Percentiles rank a stretch among this genome's conserved stretches.
Evolutionary conservation across 1,140 invertebrate species (phyloP).

Genomic region (Chlorops oryzae): DNA sequence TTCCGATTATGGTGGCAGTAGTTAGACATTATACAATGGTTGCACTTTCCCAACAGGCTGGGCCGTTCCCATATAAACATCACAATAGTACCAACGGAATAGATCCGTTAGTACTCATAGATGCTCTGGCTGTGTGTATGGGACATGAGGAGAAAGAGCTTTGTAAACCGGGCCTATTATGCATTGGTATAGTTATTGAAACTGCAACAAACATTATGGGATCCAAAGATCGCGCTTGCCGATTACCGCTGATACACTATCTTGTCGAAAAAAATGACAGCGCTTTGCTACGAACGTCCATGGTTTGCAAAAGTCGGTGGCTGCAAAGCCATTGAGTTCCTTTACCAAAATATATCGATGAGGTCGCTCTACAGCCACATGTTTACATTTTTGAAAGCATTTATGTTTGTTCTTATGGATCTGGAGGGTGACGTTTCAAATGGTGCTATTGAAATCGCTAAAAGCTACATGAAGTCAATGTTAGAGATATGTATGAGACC

Average conservation of each 20-base stretch:
- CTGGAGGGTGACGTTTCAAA: constrained; percentile 91
- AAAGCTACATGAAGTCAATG: constrained; percentile 84
- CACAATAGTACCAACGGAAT: constrained; percentile 61
- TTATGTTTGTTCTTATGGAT: constrained; percentile 97
- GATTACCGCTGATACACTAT: constrained; percentile 90
- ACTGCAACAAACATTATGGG: constrained; percentile 84
- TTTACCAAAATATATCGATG: constrained; percentile 85
- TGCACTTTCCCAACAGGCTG: constrained; percentile 87
- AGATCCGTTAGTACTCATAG: constrained; percentile 90
- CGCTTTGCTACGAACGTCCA: constrained; percentile 91
- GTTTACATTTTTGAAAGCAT: constrained; percentile 86
- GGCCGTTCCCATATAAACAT: constrained; percentile 61
- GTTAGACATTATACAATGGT: constrained; percentile 94
- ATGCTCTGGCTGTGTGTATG: constrained; percentile 88
- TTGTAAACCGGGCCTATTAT: constrained; percentile 85
- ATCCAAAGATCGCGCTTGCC: constrained; percentile 83
- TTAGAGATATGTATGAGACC: constrained; percentile 69
- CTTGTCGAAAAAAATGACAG: constrained; percentile 89
- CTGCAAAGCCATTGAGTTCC: constrained; percentile 89
- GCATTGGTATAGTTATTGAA: constrained; percentile 81
- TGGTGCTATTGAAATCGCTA: constrained; percentile 92
- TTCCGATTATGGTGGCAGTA: constrained; percentile 78
- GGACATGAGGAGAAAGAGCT: constrained; percentile 95
- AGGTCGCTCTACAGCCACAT: constrained; percentile 91
- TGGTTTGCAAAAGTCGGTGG: constrained; percentile 98